phyloP scores from a whole-genome alignment of 2,113 vertebrate species.

The Syngnathus floridae region DNA sequence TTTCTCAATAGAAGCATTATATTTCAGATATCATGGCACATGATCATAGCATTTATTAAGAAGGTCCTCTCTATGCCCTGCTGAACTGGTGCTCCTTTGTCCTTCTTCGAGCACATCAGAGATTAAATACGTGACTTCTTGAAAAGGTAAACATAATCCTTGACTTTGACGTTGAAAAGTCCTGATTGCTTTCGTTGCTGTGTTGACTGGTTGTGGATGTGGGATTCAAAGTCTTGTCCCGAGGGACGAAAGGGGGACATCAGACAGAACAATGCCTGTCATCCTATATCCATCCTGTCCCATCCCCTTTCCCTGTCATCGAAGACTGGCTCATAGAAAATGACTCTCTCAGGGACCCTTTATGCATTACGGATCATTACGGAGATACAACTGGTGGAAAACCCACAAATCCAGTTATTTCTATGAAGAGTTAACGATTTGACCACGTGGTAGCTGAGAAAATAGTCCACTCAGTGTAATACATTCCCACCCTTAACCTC shows the following conservation, averaged over 20 bases:
- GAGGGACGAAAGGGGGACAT: conserved; percentile 42
- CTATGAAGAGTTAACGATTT: conserved; percentile 26
- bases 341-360: conserved; percentile 57
- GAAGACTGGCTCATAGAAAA: conserved; percentile 53
- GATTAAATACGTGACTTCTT: conserved; percentile 50
- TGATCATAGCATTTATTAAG: conserved; percentile 24
- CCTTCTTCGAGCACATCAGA: conserved; percentile 46
- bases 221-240: conserved; percentile 32
- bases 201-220: conserved; percentile 30
- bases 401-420: conserved; percentile 26
- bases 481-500: conserved; percentile 23
- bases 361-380: conserved; percentile 50
- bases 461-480: conserved; percentile 13
- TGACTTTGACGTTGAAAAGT: conserved; percentile 49
- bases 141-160: conserved; percentile 47
- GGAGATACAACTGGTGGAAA: conserved; percentile 35
- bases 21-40: conserved; percentile 42
- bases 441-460: conserved; percentile 18
- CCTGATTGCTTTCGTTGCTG: conserved; percentile 53
- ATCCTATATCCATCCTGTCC: conserved; percentile 47
- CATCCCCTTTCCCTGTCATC: conserved; percentile 45
- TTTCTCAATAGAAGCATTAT: conserved; percentile 40
- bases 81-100: conserved; percentile 38
- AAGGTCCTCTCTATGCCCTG: conserved; percentile 24
- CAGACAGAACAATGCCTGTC: conserved; percentile 50